Conservation (phyloP, 2,797 vertebrate genomes). For the Silurus aristotelis region DNA sequence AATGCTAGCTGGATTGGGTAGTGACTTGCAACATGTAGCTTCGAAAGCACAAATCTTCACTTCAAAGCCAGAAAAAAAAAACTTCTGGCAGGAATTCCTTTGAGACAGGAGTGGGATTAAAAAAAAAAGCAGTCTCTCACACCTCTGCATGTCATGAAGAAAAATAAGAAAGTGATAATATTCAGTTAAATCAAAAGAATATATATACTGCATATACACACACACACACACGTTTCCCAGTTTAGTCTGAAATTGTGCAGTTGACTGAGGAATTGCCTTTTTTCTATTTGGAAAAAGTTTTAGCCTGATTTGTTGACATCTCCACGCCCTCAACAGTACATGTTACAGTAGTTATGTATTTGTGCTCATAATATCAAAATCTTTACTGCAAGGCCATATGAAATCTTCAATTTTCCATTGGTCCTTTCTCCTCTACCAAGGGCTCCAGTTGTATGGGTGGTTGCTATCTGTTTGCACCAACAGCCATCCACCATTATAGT, state of each 20-base stretch:
- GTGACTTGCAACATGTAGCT: not conserved
- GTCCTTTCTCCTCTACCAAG: not conserved
- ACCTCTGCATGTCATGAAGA: too few relatives aligned
- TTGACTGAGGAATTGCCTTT: not conserved
- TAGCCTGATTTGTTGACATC: not conserved
- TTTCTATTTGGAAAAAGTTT: not conserved
- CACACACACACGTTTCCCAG: not conserved
- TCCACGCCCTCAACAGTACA: not conserved
- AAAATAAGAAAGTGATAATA: not conserved
- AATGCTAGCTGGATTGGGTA: not conserved
- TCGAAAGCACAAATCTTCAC: not conserved
- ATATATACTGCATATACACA: not conserved
- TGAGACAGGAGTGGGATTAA: not conserved
- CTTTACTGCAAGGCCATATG: not conserved
- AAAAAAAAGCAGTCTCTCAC: not conserved
- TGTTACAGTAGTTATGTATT: not conserved
- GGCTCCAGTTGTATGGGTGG: not conserved
- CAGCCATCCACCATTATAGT: not conserved
- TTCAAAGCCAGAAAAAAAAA: not conserved
- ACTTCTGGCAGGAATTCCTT: not conserved
- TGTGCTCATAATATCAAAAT: not conserved
- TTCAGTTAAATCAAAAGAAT: not conserved
- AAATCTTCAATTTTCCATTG: not conserved
- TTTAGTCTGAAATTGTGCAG: not conserved
- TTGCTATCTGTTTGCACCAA: not conserved